Percentiles rank a stretch among this genome's conserved stretches.
phyloP scores from a whole-genome alignment of 37 sponge, comb jelly and placozoan species.

The Dysidea cf. avara region DNA sequence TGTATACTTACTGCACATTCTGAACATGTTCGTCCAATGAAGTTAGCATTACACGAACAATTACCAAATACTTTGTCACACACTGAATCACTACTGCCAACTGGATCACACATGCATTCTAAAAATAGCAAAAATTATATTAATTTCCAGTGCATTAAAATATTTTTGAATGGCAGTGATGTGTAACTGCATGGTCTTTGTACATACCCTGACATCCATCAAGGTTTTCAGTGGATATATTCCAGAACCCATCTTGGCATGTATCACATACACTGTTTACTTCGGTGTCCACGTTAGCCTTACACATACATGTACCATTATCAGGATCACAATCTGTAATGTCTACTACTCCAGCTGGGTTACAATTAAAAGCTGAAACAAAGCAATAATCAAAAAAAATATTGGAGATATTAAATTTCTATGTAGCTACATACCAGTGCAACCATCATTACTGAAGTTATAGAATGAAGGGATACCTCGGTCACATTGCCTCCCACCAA shows the following conservation, averaged over 20 bases:
- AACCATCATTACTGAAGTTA: conserved; percentile 48
- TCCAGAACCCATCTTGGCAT: conserved; percentile 61
- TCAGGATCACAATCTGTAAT: background rate
- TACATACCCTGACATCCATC: conserved; percentile 61
- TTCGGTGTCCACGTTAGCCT: conserved; percentile 22
- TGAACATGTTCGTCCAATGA: background rate
- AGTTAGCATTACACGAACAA: conserved; percentile 26
- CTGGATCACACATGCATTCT: conserved; percentile 45
- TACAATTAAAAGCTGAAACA: too few relatives aligned
- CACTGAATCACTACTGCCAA: conserved; percentile 21
- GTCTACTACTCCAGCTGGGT: too few relatives aligned
- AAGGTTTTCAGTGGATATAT: conserved; percentile 28
- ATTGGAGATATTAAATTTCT: background rate
- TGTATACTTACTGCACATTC: background rate
- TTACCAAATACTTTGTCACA: conserved; percentile 45
- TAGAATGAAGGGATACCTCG: conserved; percentile 56
- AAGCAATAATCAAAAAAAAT: too few relatives aligned
- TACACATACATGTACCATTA: conserved; percentile 29
- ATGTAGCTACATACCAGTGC: conserved; percentile 36
- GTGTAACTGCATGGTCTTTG: background rate
- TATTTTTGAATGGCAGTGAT: background rate
- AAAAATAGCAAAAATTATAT: background rate
- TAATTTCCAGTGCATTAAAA: background rate
- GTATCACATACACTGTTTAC: too few relatives aligned
- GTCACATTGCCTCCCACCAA: conserved; percentile 70